Conservation (phyloP, 2,888 invertebrate species). For the Eurytoma adleriae region DNA sequence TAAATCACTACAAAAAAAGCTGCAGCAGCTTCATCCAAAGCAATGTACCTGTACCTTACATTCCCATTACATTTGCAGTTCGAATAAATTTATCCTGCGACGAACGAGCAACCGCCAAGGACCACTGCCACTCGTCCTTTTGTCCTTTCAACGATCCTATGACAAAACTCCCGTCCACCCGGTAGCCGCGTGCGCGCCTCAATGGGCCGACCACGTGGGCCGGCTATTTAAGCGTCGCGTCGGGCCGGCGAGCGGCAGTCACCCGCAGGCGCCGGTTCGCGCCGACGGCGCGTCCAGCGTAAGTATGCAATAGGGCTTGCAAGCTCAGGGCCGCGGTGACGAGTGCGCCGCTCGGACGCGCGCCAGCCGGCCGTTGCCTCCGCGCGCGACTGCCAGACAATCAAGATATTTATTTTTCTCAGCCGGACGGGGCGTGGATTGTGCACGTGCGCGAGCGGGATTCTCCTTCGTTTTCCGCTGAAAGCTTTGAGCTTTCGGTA, state of each 20-base stretch:
- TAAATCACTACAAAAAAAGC: too few relatives aligned
- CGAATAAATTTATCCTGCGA: too few relatives aligned
- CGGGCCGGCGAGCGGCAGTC: background rate
- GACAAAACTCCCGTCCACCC: too few relatives aligned
- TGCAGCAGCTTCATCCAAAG: too few relatives aligned
- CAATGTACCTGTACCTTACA: too few relatives aligned
- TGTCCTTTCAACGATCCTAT: too few relatives aligned
- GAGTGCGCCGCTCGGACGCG: background rate
- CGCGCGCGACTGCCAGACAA: constrained; percentile 67
- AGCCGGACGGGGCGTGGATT: constrained; percentile 55
- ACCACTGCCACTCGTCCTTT: too few relatives aligned
- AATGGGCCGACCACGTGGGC: too few relatives aligned
- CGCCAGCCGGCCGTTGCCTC: constrained; percentile 42
- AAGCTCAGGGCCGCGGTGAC: background rate
- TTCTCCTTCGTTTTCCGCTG: background rate
- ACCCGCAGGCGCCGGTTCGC: background rate
- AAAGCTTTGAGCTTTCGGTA: background rate
- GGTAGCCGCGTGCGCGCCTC: too few relatives aligned
- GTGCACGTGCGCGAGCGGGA: background rate
- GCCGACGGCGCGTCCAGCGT: background rate
- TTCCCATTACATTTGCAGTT: too few relatives aligned
- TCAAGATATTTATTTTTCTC: constrained; percentile 62
- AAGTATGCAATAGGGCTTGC: background rate
- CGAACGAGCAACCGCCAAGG: too few relatives aligned
- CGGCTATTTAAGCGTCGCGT: background rate